Base-by-base conservation (phyloP, 2,888 invertebrate species). In the Meteorus cinctellus region DNA sequence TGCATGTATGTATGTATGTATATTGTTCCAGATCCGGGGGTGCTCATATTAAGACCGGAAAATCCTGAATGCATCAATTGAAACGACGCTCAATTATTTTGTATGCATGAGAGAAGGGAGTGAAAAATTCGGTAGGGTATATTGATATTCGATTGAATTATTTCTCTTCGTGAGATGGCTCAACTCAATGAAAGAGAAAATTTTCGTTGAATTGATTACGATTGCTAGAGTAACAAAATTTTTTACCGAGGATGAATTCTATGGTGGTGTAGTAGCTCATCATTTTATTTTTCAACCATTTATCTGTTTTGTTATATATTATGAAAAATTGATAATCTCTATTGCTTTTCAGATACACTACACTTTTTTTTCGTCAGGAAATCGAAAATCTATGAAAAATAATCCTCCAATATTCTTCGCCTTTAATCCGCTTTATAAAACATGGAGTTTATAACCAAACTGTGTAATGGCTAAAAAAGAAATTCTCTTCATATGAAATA, bases 41-140 rank as follows among this genome's bases (percentile, higher is more conserved):
- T 48, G 16, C 16, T 65, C 66, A 65, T 73, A 65, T 65, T 65
- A 73, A 67, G 66, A 55, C 73, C 67, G 73, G 73, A 73, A 73
- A 73, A 66, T 73, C 66, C 66, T 29, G 12, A 31, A 65, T 63
- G 29, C 63, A 55, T 29, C 41, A 34, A 66, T 72, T 48, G 14
- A 72, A 72, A 19, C 24, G 63, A 65, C 65, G 65, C 45, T 36
- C 66, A 72, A 72, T 51, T 66, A 66, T 45, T 41, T 41, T 12
- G 12, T 12, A 41, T 41, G 41, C 12, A 41, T 12, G 12, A 12
- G 8, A 41, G 41, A 8, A 41, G 41, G 41, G 41, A 41, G 12
- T 41, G 2, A 41, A 41, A 12, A 41, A 41, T 41, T 41, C 41
- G 8, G 12, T 34, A 12, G 12, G 8, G 41, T 41, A 41, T 12